Base-by-base conservation (phyloP, 2,113 vertebrate species). In the Nesoenas mayeri region DNA sequence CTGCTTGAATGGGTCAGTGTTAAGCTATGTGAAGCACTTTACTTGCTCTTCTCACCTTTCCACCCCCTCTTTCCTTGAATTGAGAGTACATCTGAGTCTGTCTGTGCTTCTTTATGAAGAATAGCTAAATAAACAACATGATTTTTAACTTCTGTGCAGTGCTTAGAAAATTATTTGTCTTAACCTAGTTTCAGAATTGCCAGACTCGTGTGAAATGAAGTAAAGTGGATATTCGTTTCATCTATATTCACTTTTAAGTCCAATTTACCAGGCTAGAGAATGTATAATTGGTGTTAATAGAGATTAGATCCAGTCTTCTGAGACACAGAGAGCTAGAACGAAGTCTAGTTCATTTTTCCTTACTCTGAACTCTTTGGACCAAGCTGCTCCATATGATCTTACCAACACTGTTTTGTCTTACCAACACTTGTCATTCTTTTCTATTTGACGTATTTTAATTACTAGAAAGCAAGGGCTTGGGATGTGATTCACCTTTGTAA, bases 1-100 rank as follows among this genome's bases (percentile, higher is more conserved):
- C 89, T 94, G 81, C 65, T 79, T 44, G 66, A 69, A 66, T 90
- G 65, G 92, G 38, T 94, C 90, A 91, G 75, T 85, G 81, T 96
- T 90, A 80, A 96, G 53, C 79, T 92, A 89, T 92, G 42, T 88
- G 50, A 92, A 88, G 42, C 56, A 82, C 72, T 94, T 81, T 93
- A 91, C 56, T 95, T 81, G 14, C 48, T 79, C 79, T 80, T 92
- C 56, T 95, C 86, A 56, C 74, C 90, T 96, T 94, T 90, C 78
- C 71, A 48, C 50, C 28, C 64, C 21, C 62, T 72, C 16, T 89
- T 95, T 84, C 60, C 42, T 85, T 93, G 81, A 93, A 77, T 44
- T 89, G 84, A 92, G 84, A 79, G 31, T 67, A 50, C 62, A 36
- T 54, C 38, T 11, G 83, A 93, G 47, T 81, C n/a, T 79, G 60